Base-by-base conservation (phyloP, 2,797 vertebrate species). In the Euthynnus affinis region DNA sequence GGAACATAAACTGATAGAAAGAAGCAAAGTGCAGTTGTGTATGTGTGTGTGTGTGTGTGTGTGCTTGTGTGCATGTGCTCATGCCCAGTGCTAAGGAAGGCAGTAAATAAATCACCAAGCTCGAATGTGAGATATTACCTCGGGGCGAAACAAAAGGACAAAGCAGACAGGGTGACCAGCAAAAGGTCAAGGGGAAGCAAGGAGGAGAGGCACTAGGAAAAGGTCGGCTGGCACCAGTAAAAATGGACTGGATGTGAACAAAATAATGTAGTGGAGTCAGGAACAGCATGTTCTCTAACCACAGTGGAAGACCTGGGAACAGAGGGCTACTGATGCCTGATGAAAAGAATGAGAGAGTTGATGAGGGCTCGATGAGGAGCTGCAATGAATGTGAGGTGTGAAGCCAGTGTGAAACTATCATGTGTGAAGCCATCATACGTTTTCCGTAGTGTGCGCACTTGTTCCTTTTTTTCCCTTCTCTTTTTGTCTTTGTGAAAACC, bases 141-240 rank as follows among this genome's bases (percentile, higher is more conserved):
- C 59, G 2, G 78, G 92, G 82, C 76, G 52, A 89, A 87, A 89
- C 84, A 81, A 92, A 93, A 90, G 89, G 92, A 90, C 85, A 89
- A 85, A 90, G 88, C 81, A 86, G 89, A 87, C 66, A 75, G 52
- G 44, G 76, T 64, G 69, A 88, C 82, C 83, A 59, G 78, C 65
- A 55, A 92, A 95, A 95, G 93, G 94, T 94, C 93, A 93, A 93
- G 91, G 88, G 85, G 89, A 93, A 84, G 79, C 80, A 67, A 79
- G 77, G 71, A 87, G 78, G 78, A 85, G 78, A 85, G 62, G 81
- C 60, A 62, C 25, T 10, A 76, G 85, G 85, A 90, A 94, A 94
- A 94, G 93, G 92, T 94, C 88, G 64, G 37, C 81, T 51, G 68
- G 74, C 79, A 86, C 71, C 78, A 66, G 82, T 79, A 67, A 84